Conservation (phyloP, 2,888 invertebrate species). For the Eristalinus aeneus region DNA sequence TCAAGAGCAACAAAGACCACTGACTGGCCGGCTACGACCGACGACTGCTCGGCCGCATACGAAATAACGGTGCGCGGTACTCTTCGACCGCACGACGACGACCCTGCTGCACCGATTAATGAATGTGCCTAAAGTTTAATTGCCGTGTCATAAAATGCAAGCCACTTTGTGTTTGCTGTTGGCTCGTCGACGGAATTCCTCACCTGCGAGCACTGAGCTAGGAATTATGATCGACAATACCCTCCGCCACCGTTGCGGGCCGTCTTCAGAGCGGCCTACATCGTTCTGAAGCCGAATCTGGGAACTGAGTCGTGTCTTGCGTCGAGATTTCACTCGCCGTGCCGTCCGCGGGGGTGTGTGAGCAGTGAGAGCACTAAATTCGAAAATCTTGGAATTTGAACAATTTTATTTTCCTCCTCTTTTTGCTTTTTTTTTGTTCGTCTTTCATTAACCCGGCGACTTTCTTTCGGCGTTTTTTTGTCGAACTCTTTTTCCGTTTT, state of each 20-base stretch:
- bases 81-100: background rate
- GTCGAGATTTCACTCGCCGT: slow-evolving; percentile 30
- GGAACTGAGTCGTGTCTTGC: slow-evolving; percentile 48
- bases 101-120: slow-evolving; percentile 59
- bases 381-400: slow-evolving; percentile 40
- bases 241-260: too few species aligned
- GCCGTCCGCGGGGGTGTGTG: background rate
- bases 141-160: slow-evolving; percentile 68
- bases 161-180: slow-evolving; percentile 16
- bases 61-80: background rate
- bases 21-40: slow-evolving; percentile 7
- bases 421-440: background rate
- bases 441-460: slow-evolving; percentile 35
- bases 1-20: slow-evolving; percentile 40
- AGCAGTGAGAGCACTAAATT: slow-evolving; percentile 19
- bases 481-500: too few species aligned
- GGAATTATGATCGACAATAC: slow-evolving; percentile 28
- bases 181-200: slow-evolving; percentile 27
- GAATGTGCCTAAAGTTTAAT: slow-evolving; percentile 63
- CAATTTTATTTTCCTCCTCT: slow-evolving; percentile 7
- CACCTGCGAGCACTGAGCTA: slow-evolving; percentile 41
- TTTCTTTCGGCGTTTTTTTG: slow-evolving; percentile 35
- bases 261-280: background rate
- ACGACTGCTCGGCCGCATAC: background rate
- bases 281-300: background rate